These are phyloP conservation scores for Monoplex corrugatus DNA, from an alignment of 2,888 invertebrate species.

Conservation along the genomic window DNA sequence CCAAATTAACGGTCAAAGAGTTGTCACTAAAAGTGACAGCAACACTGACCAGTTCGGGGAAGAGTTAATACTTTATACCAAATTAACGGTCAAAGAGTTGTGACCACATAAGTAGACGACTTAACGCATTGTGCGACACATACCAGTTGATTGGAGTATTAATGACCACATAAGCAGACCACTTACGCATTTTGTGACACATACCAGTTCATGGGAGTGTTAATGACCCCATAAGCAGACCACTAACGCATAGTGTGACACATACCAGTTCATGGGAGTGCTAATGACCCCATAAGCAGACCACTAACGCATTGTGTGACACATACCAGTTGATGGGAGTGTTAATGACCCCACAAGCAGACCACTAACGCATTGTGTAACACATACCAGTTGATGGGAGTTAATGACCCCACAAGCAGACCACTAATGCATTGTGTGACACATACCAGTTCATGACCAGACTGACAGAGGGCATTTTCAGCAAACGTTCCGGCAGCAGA, in stretches of 20 bases:
- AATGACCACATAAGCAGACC: not conserved
- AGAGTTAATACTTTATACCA: not conserved
- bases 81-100: not conserved
- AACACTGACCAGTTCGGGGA: not conserved
- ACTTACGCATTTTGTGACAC: too few relatives aligned
- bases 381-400: not conserved
- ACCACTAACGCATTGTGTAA: not conserved
- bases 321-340: too few relatives aligned
- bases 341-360: too few relatives aligned
- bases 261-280: not conserved
- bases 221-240: not conserved
- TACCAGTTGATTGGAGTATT: not conserved
- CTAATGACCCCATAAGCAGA: not conserved
- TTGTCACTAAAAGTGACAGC: too few relatives aligned
- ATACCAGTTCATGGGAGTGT: too few relatives aligned
- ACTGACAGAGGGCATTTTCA: constrained; percentile 95
- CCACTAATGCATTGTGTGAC: too few relatives aligned
- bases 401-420: not conserved
- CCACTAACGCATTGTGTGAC: too few relatives aligned
- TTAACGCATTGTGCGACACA: not conserved
- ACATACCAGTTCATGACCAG: constrained; percentile 88
- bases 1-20: too few relatives aligned
- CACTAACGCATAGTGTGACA: not conserved
- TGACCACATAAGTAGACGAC: not conserved
- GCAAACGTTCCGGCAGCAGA: constrained; percentile 93